Percentiles rank a stretch among this genome's conserved stretches.
Conservation (phyloP, 2,888 invertebrate species). For the Pasiphila rectangulata region DNA sequence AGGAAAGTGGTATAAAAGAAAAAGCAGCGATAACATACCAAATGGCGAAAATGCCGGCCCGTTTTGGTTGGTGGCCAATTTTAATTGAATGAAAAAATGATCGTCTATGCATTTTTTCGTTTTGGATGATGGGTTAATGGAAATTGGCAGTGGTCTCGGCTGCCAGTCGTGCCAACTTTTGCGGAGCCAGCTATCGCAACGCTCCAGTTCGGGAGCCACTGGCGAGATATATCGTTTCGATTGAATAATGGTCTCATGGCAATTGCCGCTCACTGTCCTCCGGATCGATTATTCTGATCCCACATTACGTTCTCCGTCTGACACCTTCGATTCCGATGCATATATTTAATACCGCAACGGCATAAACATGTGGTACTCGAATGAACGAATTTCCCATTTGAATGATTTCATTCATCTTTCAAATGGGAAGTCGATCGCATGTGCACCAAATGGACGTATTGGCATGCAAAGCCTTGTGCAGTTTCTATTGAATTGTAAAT, state of each 20-base stretch:
- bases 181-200: constrained; percentile 76
- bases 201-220: constrained; percentile 67
- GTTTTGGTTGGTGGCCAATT: constrained; percentile 74
- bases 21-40: constrained; percentile 34
- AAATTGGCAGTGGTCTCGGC: constrained; percentile 78
- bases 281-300: constrained; percentile 59
- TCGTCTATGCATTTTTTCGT: constrained; percentile 80
- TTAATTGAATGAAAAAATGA: constrained; percentile 81
- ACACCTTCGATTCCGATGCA: constrained; percentile 25
- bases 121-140: constrained; percentile 80
- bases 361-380: constrained; percentile 38
- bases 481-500: constrained; percentile 78
- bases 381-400: constrained; percentile 60
- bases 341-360: constrained; percentile 18
- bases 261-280: constrained; percentile 61
- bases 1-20: constrained; percentile 15
- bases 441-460: constrained; percentile 75
- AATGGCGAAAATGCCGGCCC: constrained; percentile 47
- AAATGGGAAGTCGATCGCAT: constrained; percentile 73
- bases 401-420: constrained; percentile 75
- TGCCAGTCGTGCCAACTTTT: constrained; percentile 76
- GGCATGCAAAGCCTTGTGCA: constrained; percentile 78
- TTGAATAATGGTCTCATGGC: constrained; percentile 77
- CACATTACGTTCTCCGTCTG: constrained; percentile 27
- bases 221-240: constrained; percentile 75